A percentile compares a stretch with the other conserved stretches of the same genome.
phyloP scores from a whole-genome alignment of 2,113 vertebrate genomes.

The Oenanthe melanoleuca region DNA sequence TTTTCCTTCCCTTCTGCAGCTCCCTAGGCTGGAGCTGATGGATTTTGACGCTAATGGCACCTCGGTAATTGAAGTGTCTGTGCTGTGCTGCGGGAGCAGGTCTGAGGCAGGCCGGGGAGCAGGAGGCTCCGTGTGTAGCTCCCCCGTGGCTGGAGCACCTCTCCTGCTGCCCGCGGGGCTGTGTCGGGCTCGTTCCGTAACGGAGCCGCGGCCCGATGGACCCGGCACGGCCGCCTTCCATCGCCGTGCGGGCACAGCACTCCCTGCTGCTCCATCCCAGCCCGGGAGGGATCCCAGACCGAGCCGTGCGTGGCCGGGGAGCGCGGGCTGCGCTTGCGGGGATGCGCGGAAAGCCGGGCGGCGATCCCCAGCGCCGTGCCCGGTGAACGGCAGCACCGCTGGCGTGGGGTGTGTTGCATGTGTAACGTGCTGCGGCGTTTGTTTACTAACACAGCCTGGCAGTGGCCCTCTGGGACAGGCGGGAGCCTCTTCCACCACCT shows the following conservation, averaged over 20 bases:
- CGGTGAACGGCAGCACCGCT: background rate
- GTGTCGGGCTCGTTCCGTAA: accelerated
- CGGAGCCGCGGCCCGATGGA: background rate
- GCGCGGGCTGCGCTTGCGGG: background rate
- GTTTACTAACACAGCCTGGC: conserved; percentile 26
- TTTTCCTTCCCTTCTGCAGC: background rate
- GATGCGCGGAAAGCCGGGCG: accelerated
- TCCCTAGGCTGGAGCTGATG: background rate
- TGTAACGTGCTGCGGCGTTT: background rate
- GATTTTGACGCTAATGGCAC: conserved; percentile 9
- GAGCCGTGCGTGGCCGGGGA: background rate
- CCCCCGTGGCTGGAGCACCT: background rate
- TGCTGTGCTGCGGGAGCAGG: background rate
- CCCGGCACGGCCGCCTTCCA: accelerated
- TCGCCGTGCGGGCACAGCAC: accelerated
- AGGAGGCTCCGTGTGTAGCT: background rate
- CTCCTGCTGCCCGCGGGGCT: background rate
- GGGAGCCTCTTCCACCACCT: background rate
- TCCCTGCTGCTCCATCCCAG: accelerated
- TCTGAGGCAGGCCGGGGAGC: background rate
- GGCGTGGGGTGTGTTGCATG: background rate
- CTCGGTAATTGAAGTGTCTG: background rate
- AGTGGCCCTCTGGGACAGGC: background rate
- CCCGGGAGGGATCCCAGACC: accelerated
- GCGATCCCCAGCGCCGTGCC: accelerated